Conservation (phyloP, 1,140 invertebrate species). For the Drosophila azteca region DNA sequence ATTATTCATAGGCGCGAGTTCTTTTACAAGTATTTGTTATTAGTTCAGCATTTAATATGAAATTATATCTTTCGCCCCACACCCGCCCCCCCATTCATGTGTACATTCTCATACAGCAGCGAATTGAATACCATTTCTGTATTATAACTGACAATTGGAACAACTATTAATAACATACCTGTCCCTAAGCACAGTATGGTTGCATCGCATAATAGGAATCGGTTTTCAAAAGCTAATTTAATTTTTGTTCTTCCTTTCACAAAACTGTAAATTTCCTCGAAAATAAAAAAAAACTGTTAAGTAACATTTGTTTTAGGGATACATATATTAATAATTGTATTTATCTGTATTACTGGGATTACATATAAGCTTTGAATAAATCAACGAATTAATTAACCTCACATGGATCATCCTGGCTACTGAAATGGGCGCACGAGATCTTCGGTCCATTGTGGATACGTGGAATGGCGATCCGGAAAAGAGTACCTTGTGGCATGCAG, state of each 20-base stretch:
- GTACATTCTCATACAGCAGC: constrained; percentile 63
- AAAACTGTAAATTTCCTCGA: constrained; percentile 68
- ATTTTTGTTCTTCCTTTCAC: constrained; percentile 8
- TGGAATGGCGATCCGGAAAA: constrained; percentile 90
- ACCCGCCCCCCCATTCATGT: constrained; percentile 26
- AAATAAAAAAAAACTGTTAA: constrained; percentile 64
- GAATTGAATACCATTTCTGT: constrained; percentile 66
- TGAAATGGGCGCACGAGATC: constrained; percentile 88
- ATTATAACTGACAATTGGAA: constrained; percentile 66
- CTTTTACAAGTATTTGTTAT: constrained; percentile 26
- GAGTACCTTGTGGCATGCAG: constrained; percentile 93
- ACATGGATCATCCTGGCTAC: constrained; percentile 89
- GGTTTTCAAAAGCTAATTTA: constrained; percentile 1
- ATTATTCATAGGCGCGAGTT: constrained; percentile 7
- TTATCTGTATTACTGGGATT: constrained; percentile 18
- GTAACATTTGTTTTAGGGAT: constrained; percentile 66
- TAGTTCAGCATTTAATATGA: constrained; percentile 49
- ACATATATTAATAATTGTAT: constrained; percentile 26
- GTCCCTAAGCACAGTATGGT: background rate
- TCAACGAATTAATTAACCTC: constrained; percentile 46
- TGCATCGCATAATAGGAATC: constrained; percentile 23
- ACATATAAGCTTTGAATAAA: background rate
- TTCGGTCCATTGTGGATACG: constrained; percentile 84
- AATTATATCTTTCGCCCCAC: constrained; percentile 9
- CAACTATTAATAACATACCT: constrained; percentile 29